Evolutionary conservation across 2,113 vertebrate genomes (phyloP).

Genomic region (Saccopteryx leptura): DNA sequence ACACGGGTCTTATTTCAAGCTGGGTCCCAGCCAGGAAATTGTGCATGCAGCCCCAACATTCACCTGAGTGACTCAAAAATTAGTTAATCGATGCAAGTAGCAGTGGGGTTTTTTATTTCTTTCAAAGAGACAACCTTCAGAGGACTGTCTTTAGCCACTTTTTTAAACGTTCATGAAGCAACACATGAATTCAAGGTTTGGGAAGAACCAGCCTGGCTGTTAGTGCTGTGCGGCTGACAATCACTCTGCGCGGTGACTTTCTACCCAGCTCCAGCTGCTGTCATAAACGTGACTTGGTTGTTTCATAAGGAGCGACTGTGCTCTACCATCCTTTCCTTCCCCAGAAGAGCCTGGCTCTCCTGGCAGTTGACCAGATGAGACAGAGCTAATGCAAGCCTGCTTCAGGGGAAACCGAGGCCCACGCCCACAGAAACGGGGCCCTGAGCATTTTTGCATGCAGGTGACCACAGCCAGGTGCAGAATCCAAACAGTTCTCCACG

Average conservation of each 20-base stretch:
- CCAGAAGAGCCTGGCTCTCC: neutral
- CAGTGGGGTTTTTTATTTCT: neutral
- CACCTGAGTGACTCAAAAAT: neutral
- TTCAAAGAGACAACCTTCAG: neutral
- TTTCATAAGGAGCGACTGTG: accelerated
- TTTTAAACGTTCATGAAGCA: constrained; percentile 34
- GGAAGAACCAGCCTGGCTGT: neutral
- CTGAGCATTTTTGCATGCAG: accelerated
- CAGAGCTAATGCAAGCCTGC: neutral
- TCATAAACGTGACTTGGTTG: neutral
- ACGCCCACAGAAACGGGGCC: no score
- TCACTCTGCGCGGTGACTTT: accelerated
- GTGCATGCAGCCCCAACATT: accelerated
- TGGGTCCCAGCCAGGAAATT: accelerated
- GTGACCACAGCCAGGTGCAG: neutral
- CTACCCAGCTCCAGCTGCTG: accelerated
- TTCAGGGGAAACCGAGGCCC: neutral
- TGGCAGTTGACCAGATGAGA: accelerated
- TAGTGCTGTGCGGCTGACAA: accelerated
- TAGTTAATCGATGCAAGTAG: neutral
- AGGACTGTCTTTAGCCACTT: neutral
- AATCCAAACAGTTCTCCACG: neutral
- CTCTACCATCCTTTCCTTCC: neutral
- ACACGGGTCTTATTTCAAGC: neutral
- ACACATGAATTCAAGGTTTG: neutral